Base-by-base conservation (phyloP, 1,140 invertebrate genomes). In the Holotrichia oblita region DNA sequence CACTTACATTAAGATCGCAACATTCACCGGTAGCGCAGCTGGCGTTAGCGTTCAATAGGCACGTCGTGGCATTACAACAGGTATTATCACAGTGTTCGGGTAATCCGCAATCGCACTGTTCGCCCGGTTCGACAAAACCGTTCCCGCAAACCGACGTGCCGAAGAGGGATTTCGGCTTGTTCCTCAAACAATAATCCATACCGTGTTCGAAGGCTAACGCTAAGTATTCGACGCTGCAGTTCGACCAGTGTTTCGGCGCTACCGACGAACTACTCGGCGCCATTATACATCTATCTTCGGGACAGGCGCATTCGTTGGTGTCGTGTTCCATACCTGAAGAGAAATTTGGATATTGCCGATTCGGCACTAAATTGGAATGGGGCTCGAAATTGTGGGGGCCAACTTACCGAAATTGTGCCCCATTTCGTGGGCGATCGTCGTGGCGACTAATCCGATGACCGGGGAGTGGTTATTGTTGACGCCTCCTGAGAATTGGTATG, bases 371-470 rank as follows among this genome's bases (percentile, higher is more conserved):
- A n/a, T n/a, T n/a, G n/a, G n/a, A n/a, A n/a, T n/a, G n/a, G n/a
- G n/a, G n/a, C n/a, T n/a, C n/a, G n/a, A n/a, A n/a, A n/a, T n/a
- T n/a, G n/a, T n/a, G n/a, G n/a, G n/a, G n/a, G n/a, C n/a, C 17
- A 42, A 76, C 80, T 84, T 81, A 87, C 87, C 97, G 89, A 99
- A 98, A 89, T 99, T 99, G 86, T 99, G 98, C 0, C 98, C 98
- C 92, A 99, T 95, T 89, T 99, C 98, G 88, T 99, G 98, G 0
- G 98, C 98, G 22, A 99, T 94, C 0, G 98, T 99, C 0, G 97
- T 97, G 0, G 97, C 98, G 0, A 99, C 97, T 12, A 98, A 89
- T 0, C 94, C 95, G 0, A 96, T 92, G 3, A 95, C 91, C 59
- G 91, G 90, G 69, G 95, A 97, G 83, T 98, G 96, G 86, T 98